Base-by-base conservation (phyloP, 2,797 vertebrate genomes). In the Argya squamiceps region DNA sequence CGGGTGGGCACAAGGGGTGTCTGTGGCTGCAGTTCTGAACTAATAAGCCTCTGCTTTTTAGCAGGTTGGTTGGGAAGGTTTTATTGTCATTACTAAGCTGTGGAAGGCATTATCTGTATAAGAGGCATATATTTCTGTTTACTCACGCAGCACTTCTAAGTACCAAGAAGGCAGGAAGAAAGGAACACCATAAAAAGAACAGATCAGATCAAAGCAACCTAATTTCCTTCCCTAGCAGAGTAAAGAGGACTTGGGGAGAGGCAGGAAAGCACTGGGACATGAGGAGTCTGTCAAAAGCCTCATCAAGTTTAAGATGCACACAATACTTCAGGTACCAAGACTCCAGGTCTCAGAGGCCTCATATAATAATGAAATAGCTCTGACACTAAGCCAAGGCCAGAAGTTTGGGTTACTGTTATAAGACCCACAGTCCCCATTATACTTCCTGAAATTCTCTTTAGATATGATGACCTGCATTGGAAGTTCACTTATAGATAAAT, bases 381-480 rank as follows among this genome's bases (percentile, higher is more conserved):
- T 2, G 1, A 37, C 49, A 50, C 5, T 2, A 3, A 71, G 17
- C 29, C 37, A 85, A 85, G 44, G 41, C 21, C 46, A 59, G 43
- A 86, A 86, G 53, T 58, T 15, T 29, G 17, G n/a, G 18, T 30
- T 47, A 20, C 32, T 34, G 10, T 8, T 53, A 9, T 12, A 13
- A 58, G 9, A 26, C 10, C 10, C 15, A 11, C 8, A 32, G 22
- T 52, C 15, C 37, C 37, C 11, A 13, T 14, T 30, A 56, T 9
- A 36, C 13, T 43, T 88, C 30, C 37, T 58, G 9, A 88, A 75
- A 29, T 50, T 63, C 20, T 34, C 22, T 47, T 78, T 15, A 71
- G 46, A n/a, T 43, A 49, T 0, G 1, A 39, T 11, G 4, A 30
- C 10, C 37, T 14, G 3, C 19, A 39, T 1, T n/a, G 65, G 50